These are phyloP conservation scores for Ptychoptera contaminata DNA, from an alignment of 2,888 invertebrate genomes.

Conservation along the genomic window DNA sequence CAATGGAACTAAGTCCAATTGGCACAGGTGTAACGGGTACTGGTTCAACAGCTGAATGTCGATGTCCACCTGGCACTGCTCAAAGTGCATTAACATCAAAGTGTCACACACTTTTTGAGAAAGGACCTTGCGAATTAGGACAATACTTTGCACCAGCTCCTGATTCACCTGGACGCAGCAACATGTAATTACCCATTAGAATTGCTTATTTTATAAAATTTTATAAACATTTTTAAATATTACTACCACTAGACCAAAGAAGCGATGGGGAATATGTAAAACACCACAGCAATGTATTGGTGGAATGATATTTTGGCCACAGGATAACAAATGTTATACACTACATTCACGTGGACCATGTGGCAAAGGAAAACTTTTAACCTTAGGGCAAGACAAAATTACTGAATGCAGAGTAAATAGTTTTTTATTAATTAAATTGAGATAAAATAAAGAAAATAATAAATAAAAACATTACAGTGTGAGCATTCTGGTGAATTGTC, in stretches of 20 bases:
- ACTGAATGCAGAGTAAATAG: slow-evolving; percentile 45
- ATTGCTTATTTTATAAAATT: neutral
- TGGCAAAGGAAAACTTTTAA: slow-evolving; percentile 52
- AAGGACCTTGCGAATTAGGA: slow-evolving; percentile 54
- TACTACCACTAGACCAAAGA: slow-evolving; percentile 33
- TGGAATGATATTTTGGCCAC: slow-evolving; percentile 59
- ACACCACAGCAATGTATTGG: slow-evolving; percentile 46
- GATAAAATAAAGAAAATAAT: neutral
- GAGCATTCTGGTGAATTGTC: slow-evolving; percentile 33
- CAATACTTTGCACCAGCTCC: slow-evolving; percentile 60
- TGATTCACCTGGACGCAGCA: slow-evolving; percentile 19
- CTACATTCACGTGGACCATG: slow-evolving; percentile 60
- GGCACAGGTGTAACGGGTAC: slow-evolving; percentile 30
- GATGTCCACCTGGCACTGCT: slow-evolving; percentile 67
- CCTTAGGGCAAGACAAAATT: slow-evolving; percentile 40
- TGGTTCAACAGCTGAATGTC: slow-evolving; percentile 56
- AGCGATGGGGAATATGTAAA: slow-evolving; percentile 58
- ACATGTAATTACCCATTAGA: slow-evolving; percentile 3
- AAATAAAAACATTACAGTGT: slow-evolving; percentile 33
- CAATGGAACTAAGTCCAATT: slow-evolving; percentile 64
- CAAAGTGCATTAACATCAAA: slow-evolving; percentile 49
- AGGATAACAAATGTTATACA: slow-evolving; percentile 58
- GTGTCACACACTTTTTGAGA: slow-evolving; percentile 58
- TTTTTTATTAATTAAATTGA: neutral
- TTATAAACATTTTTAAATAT: slow-evolving; percentile 2